Base-by-base conservation (phyloP, 2,888 invertebrate species). In the Tenthredo notha region DNA sequence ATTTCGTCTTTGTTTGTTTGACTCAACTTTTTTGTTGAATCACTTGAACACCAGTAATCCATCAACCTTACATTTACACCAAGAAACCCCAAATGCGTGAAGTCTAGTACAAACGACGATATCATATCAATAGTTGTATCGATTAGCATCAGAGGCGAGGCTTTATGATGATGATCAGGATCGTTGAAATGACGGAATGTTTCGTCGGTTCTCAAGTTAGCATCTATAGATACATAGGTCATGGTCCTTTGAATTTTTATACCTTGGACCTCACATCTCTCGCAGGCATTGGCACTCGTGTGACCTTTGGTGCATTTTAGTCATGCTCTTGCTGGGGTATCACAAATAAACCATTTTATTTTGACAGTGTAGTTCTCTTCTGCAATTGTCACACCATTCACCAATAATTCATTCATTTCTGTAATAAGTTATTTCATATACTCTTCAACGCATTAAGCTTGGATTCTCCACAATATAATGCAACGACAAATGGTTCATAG, bases 61-160 rank as follows among this genome's bases (percentile, higher is more conserved):
- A 70, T 25, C 12, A 70, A 70, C n/a, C 37, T 70, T 33, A 18
- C 86, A 84, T 86, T 87, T 0, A 75, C 47, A 4, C 86, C 87
- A 10, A 86, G 58, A 78, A 77, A 86, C 21, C 84, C 74, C 25
- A 88, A 67, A 43, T 88, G 88, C 86, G 87, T 87, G 7, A 84
- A 86, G 37, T 88, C 87, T 0, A 87, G 83, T 0, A 84, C 61
- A 40, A 88, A 87, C 2, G 54, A 21, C 4, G 37, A 74, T 12
- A 88, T 85, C 87, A 88, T 87, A 85, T 88, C 78, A 58, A 87
- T 61, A 15, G 9, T 12, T 29, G 85, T 86, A 10, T 65, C 15
- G 21, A 87, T 85, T 2, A 12, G n/a, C 33, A 80, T 15, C 47
- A 88, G 40, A 29, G 88, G 86, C 4, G 85, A 85, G 18, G 43